Percentiles rank a stretch among this genome's conserved stretches.
phyloP scores from a whole-genome alignment of 2,888 invertebrate species.

The Conistra vaccinii region DNA sequence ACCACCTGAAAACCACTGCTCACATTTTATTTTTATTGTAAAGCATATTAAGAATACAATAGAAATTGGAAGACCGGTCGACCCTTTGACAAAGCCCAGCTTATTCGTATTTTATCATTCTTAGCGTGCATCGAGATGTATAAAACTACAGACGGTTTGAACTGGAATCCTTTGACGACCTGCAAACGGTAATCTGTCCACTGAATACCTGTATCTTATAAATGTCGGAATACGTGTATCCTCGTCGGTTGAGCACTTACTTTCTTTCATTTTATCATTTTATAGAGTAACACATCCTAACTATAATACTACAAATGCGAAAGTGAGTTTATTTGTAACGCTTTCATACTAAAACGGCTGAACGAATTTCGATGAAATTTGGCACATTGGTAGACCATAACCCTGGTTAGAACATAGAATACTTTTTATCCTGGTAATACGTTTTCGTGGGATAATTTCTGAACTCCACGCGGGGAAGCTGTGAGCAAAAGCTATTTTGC shows the following conservation, averaged over 20 bases:
- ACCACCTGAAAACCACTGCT: no score
- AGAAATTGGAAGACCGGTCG: background rate
- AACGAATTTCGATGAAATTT: no score
- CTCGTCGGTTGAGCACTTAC: background rate
- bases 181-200: conserved; percentile 3
- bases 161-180: conserved; percentile 26
- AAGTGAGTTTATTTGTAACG: no score
- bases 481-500: no score
- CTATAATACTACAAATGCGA: no score
- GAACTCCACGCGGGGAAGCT: no score
- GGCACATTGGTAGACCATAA: no score
- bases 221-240: background rate
- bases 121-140: background rate
- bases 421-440: no score
- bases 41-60: background rate
- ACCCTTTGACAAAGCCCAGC: background rate
- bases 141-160: conserved; percentile 4
- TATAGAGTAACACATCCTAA: no score
- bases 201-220: background rate
- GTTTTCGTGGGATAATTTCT: no score
- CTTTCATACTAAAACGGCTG: no score
- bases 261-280: background rate
- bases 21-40: background rate
- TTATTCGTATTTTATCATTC: conserved; percentile 4
- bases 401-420: no score